phyloP scores from a whole-genome alignment of 2,797 vertebrate genomes.

The Chlorospingus flavigularis region DNA sequence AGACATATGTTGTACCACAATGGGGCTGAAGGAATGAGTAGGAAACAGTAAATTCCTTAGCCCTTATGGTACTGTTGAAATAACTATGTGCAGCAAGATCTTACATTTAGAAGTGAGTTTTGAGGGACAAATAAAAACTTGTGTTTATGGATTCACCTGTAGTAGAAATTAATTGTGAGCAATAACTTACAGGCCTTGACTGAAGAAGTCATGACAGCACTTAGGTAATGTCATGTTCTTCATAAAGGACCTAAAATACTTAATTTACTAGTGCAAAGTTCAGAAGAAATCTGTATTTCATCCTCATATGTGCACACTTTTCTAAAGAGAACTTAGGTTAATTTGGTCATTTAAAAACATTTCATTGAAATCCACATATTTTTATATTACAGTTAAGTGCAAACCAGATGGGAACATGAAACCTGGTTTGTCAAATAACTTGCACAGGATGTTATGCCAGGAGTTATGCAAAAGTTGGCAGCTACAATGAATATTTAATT shows the following conservation, averaged over 20 bases:
- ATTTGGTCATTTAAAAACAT: background rate
- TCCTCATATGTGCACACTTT: background rate
- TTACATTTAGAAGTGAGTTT: background rate
- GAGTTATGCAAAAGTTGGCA: background rate
- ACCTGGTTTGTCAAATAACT: conserved; percentile 21
- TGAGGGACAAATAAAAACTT: background rate
- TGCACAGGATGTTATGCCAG: background rate
- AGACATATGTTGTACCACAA: background rate
- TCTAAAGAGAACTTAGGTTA: background rate
- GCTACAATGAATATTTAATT: background rate
- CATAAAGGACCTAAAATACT: background rate
- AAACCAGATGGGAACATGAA: conserved; percentile 6
- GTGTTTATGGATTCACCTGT: background rate
- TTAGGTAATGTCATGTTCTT: background rate
- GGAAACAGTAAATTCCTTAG: background rate
- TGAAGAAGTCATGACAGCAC: background rate
- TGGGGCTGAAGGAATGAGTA: background rate
- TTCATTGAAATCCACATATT: background rate
- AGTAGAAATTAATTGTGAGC: background rate
- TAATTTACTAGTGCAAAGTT: background rate
- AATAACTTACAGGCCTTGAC: background rate
- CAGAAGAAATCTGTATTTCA: background rate
- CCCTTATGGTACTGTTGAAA: background rate
- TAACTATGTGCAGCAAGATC: background rate
- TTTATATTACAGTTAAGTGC: background rate